Base-by-base conservation (phyloP, 1,140 invertebrate genomes). In the Bombus ignitus region DNA sequence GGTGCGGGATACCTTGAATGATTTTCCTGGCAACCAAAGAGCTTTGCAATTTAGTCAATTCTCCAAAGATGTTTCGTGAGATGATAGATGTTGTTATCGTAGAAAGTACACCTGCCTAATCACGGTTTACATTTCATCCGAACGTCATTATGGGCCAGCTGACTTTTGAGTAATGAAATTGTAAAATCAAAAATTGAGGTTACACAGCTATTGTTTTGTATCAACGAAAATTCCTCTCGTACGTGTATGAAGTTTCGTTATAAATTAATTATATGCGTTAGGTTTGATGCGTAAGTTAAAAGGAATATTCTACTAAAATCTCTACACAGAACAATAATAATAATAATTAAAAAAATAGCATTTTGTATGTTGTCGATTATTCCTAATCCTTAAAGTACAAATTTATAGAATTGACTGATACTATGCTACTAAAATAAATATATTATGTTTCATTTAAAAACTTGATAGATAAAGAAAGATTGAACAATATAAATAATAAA, bases 61-160 rank as follows among this genome's bases (percentile, higher is more conserved):
- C 47, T 72, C 53, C 83, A 37, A 68, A 62, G 47, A 83, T 75
- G 62, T n/a, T 71, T 44, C 74, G 44, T 25, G 76, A 77, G 37
- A 80, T 86, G 70, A 83, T 80, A 84, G 70, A 59, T 68, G 85
- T 59, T 57, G 15, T 35, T 59, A 65, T 42, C n/a, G 42, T 28
- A 65, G 80, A 57, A 72, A 83, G 79, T 77, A 83, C 92, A 92
- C 88, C 91, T 91, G 91, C 91, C 88, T 92, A 92, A 92, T 92
- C 87, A 78, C 71, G 59, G 15, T 68, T 75, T 79, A 32, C 76
- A 35, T 73, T 78, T 53, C 59, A 44, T n/a, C 57, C 3, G n/a
- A 66, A 42, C 15, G 44, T 47, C 62, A 71, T 79, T 79, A 70
- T 22, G 15, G 32, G 37, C 32, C 74, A 79, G 53, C 10, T 72